Base-by-base conservation (phyloP, 2,888 invertebrate species). In the Drosophila paracracens region DNA sequence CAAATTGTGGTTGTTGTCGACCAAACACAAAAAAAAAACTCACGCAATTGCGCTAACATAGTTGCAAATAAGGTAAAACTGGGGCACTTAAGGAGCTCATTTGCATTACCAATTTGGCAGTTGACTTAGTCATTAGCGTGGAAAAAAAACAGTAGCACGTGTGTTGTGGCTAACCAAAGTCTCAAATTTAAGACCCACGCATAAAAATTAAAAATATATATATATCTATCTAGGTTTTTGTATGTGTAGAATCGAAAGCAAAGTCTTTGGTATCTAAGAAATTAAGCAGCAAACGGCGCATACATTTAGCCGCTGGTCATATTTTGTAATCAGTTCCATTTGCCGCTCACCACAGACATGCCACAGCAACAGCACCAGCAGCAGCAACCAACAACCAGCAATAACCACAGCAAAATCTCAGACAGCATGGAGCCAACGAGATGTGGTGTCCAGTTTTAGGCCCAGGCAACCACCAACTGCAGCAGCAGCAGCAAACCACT, bases 321-420 rank as follows among this genome's bases (percentile, higher is more conserved):
- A 86, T 86, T 86, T 86, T 86, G 85, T 86, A 86, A 86, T 86
- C 85, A 86, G 89, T 87, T 86, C 89, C 85, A 86, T 86, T 86
- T 84, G 88, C 84, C 89, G 89, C 89, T 89, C 89, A 85, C 84
- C 80, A 61, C 56, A 86, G 60, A 58, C 76, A 76, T 75, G 71
- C 74, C 76, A 76, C 68, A 63, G 46, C 67, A 40, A 29, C 54
- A 51, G 10, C 63, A 54, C 21, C 66, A 68, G 54, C 69, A 62
- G 53, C 59, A 66, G 59, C 67, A 76, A 0, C 70, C 70, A 61
- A 57, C 70, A 58, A 54, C 63, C 56, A 48, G 18, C 63, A n/a
- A 40, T 48, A 52, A 58, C 77, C 85, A 54, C 85, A 72, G 69
- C 70, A 69, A 81, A 64, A 71, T 77, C 88, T 65, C 84, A 84